Evolutionary conservation across 2,113 vertebrate genomes (phyloP), one percentile per base, ranked within the genome.

Genomic region (Alligator mississippiensis): DNA sequence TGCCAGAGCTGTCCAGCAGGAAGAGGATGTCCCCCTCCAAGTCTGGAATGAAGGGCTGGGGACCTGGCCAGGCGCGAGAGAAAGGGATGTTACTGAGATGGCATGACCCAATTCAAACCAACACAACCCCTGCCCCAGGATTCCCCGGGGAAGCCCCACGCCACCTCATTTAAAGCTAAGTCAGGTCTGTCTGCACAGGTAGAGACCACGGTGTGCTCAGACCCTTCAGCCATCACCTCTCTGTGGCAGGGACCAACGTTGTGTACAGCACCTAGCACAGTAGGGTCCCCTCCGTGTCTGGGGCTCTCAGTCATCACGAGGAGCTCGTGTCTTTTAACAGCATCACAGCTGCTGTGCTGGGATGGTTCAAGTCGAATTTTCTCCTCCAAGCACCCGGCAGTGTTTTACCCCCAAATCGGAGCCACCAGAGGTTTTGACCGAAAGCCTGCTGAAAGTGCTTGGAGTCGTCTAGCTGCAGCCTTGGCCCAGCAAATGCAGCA

Each of bases 1-100:
- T 99, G 80, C 99, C 99, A 0, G 99, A 99, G 94, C 99, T 99
- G 96, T 99, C 99, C 97, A 99, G 64, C 64, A 99, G 93, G 96
- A 99, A 98, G 91, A 99, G 98, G 84, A 99, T 97, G 18, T 99
- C 99, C 0, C 99, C 99, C 87, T 99, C 98, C 0, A 98, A 97
- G 90, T 77, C 95, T 8, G 97, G 91, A 38, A 79, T 1, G 1
- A 89, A 3, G 0, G 76, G 88, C 1, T 90, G 91, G 54, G 88
- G 72, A 54, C 85, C 98, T 98, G 61, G 61, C 4, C 11, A 12
- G 72, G 76, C 30, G 19, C 93, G 27, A 93, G 63, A 82, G 66
- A 14, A 5, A 25, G 82, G 22, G 1, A 3, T 1, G 0, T 95
- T 6, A 96, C 30, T 5, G 77, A 9, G 2, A 3, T 2, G 77